These are phyloP conservation scores for Mastigias papua DNA, from an alignment of 30 jellyfish, hydroid and myxozoan species.

Conservation along the genomic window DNA sequence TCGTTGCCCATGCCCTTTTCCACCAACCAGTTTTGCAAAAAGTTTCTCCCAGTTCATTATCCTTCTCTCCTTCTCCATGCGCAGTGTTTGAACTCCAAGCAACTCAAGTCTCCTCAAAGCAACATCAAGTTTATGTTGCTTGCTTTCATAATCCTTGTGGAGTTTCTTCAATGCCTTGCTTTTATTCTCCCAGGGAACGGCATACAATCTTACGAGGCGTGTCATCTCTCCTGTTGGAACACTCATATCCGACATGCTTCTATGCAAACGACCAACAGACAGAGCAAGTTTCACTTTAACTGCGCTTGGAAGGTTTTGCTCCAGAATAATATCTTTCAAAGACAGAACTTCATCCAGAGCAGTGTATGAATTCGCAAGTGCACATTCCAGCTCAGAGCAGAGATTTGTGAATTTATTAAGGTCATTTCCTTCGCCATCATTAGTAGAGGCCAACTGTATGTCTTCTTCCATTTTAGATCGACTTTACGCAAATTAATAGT, in stretches of 20 bases:
- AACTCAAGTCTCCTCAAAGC: slow-evolving; percentile 84
- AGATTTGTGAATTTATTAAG: slow-evolving; percentile 59
- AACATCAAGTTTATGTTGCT: slow-evolving; percentile 77
- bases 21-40: slow-evolving; percentile 76
- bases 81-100: slow-evolving; percentile 73
- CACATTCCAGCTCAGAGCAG: slow-evolving; percentile 62
- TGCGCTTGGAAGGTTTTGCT: slow-evolving; percentile 62
- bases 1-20: slow-evolving; percentile 72
- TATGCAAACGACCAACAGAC: slow-evolving; percentile 69
- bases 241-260: slow-evolving; percentile 71
- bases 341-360: slow-evolving; percentile 60
- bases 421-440: not conserved
- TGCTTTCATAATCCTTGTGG: slow-evolving; percentile 81
- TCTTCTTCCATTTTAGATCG: not conserved
- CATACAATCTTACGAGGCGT: slow-evolving; percentile 77
- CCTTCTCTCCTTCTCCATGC: slow-evolving; percentile 77
- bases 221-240: slow-evolving; percentile 75
- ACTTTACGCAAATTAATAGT: not conserved
- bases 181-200: slow-evolving; percentile 86
- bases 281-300: slow-evolving; percentile 41
- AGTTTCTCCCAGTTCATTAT: slow-evolving; percentile 89
- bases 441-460: not conserved
- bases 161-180: slow-evolving; percentile 79
- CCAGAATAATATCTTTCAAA: slow-evolving; percentile 53
- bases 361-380: slow-evolving; percentile 51